phyloP scores from a whole-genome alignment of 1,140 invertebrate species.

The Zaprionus inermis region DNA sequence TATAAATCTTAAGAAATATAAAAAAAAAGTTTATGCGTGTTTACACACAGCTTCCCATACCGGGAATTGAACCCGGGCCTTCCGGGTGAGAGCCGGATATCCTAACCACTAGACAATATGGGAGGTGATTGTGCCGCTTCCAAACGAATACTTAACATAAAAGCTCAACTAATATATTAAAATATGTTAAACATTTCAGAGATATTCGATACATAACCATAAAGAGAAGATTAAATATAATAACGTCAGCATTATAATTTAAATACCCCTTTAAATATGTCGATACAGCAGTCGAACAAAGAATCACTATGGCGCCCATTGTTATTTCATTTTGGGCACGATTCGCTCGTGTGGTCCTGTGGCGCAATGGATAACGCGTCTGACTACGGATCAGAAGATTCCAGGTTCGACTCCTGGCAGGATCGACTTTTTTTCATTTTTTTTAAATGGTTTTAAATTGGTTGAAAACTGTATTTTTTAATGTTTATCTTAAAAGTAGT shows the following conservation, averaged over 20 bases:
- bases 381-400: conserved; percentile 90
- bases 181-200: neutral
- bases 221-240: neutral
- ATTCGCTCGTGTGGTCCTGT: conserved; percentile 85
- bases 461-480: too few species aligned
- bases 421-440: conserved; percentile 82
- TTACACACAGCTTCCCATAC: too few species aligned
- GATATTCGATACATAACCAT: neutral
- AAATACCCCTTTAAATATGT: neutral
- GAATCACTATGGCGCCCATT: neutral
- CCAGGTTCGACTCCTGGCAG: conserved; percentile 90
- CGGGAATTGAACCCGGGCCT: conserved; percentile 94
- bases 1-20: neutral
- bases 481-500: neutral
- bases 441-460: neutral
- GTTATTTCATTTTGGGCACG: neutral
- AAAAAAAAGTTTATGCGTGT: neutral
- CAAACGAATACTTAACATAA: neutral
- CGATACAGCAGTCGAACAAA: neutral
- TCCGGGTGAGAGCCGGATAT: conserved; percentile 87
- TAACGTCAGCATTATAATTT: too few species aligned
- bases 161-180: neutral
- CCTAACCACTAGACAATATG: conserved; percentile 53
- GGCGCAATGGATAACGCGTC: conserved; percentile 90
- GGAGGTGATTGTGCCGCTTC: neutral